Evolutionary conservation across 2,113 vertebrate genomes (phyloP).

Genomic region (Dasyprocta punctata): DNA sequence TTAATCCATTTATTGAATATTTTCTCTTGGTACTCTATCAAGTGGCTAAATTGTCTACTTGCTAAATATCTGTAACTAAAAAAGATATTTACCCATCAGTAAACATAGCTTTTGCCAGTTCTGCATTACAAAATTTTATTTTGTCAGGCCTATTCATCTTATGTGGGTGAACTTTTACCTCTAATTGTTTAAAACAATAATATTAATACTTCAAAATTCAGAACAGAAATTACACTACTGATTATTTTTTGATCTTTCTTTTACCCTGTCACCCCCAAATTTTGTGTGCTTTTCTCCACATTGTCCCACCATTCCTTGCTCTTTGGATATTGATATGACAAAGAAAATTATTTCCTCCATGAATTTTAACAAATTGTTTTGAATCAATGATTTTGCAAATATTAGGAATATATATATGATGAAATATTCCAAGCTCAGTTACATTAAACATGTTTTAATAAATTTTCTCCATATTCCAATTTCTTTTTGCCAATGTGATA

Average conservation of each 20-base stretch:
- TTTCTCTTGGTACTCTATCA: constrained; percentile 10
- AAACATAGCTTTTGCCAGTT: constrained; percentile 36
- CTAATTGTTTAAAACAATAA: neutral
- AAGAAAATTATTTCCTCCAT: neutral
- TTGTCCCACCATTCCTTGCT: neutral
- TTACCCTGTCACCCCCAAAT: neutral
- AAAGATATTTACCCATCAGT: neutral
- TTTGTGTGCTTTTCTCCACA: neutral
- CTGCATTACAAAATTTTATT: neutral
- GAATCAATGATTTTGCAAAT: neutral
- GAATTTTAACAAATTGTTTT: neutral
- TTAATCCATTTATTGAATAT: constrained; percentile 3
- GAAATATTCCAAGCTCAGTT: neutral
- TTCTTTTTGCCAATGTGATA: neutral
- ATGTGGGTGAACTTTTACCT: neutral
- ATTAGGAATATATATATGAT: neutral
- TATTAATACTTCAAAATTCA: neutral
- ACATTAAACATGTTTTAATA: neutral
- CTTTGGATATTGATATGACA: neutral
- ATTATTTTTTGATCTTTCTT: neutral
- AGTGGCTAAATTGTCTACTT: neutral
- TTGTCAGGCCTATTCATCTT: neutral
- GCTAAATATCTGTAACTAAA: neutral
- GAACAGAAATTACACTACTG: neutral
- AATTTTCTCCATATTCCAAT: neutral